Evolutionary conservation across 92 coral and sea anemone genomes (phyloP), one percentile per base, ranked within the genome.

Genomic region (Umimayanthus chanpuru): DNA sequence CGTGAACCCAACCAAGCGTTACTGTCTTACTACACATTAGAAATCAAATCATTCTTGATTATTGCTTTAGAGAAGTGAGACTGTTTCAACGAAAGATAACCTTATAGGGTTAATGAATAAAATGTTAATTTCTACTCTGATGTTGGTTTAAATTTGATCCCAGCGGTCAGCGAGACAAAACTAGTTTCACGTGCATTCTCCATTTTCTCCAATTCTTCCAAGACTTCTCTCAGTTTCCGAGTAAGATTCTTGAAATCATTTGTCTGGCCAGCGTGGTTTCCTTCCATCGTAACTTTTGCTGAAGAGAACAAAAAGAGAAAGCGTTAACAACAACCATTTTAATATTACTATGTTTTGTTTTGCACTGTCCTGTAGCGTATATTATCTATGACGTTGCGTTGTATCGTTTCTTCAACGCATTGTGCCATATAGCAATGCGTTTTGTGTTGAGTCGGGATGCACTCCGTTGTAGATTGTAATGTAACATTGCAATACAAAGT

Each of bases 171-270:
- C 2, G 25, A 23, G 80, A 39, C 6, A 20, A 39, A 38, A 16
- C 2, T 15, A 5, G 49, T 8, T 4, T 39, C 40, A 25, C 47
- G 29, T 38, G 67, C 26, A 23, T 81, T 61, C 6, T 81, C 85
- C 50, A 81, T 81, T 81, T 38, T 61, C 28, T 81, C 73, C 15
- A 81, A 20, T 4, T 25, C 36, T 26, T 81, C 85, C 53, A 81
- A 32, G 29, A 81, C 73, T 12, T 61, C 73, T 40, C 72, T 61
- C 9, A 81, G 73, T 81, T 64, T 81, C 40, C 16, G 26, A 16
- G 74, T 38, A 23, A 81, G 15, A 32, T 6, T 16, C 9, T 56
- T 15, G 6, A 61, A 23, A 14, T 81, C 74, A 38, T 61, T 56
- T 14, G 18, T 9, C 77, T 73, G 41, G 21, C 39, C 21, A 20